These are phyloP conservation scores for Ascidia mentula DNA, from an alignment of 23 tunicate species.

Conservation along the genomic window DNA sequence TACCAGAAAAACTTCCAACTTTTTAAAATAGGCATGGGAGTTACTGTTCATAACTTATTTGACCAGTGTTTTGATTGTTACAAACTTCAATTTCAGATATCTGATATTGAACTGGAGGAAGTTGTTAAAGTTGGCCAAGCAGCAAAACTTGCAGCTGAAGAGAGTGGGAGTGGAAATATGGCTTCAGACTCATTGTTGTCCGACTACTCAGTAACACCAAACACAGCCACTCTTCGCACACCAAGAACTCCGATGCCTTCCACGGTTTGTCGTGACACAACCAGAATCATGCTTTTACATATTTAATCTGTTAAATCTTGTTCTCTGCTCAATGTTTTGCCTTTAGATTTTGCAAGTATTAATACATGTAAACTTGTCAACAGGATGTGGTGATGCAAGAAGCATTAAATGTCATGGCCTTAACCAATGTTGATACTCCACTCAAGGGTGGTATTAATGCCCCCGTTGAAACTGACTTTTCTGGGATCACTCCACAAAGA, in stretches of 20 bases:
- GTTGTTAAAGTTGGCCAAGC: slow-evolving; percentile 98
- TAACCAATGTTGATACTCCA: slow-evolving; percentile 93
- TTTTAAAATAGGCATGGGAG: too few species aligned
- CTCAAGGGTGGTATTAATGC: slow-evolving; percentile 93
- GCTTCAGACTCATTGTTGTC: slow-evolving; percentile 68
- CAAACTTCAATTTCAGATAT: slow-evolving; percentile 68
- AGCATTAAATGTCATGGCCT: slow-evolving; percentile 88
- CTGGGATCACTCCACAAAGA: slow-evolving; percentile 85
- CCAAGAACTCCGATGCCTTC: slow-evolving; percentile 89
- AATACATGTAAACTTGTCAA: too few species aligned
- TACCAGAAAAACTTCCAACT: too few species aligned
- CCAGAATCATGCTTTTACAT: too few species aligned
- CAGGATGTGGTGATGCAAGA: slow-evolving; percentile 86
- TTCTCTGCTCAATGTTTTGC: too few species aligned
- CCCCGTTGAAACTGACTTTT: slow-evolving; percentile 87
- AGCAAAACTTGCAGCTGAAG: slow-evolving; percentile 78
- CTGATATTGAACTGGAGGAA: slow-evolving; percentile 95
- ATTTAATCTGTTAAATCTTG: too few species aligned
- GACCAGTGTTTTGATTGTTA: too few species aligned
- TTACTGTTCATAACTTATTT: too few species aligned
- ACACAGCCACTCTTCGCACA: slow-evolving; percentile 47
- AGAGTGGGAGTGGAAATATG: slow-evolving; percentile 62
- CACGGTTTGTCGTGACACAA: slow-evolving; percentile 28
- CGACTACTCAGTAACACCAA: slow-evolving; percentile 89
- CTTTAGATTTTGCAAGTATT: too few species aligned